Evolutionary conservation across 2,888 invertebrate genomes (phyloP).

Genomic region (Dynastes hyllus): DNA sequence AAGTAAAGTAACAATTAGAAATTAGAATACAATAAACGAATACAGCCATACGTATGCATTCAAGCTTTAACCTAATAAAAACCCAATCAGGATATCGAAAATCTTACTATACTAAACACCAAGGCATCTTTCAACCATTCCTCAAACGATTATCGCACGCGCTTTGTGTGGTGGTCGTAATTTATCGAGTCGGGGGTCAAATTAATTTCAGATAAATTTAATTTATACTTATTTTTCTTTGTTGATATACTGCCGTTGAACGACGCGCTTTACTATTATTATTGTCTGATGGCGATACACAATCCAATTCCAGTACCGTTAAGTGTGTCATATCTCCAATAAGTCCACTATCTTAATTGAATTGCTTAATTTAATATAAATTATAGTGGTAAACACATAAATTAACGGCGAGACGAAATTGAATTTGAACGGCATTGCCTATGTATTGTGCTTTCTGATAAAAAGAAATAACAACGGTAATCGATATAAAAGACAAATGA

Average conservation of each 20-base stretch:
- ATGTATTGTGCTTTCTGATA: constrained; percentile 10
- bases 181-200: constrained; percentile 46
- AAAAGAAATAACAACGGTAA: background rate
- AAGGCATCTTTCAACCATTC: background rate
- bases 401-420: constrained; percentile 25
- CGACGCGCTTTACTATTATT: constrained; percentile 24
- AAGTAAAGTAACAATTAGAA: too few relatives aligned
- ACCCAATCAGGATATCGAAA: too few relatives aligned
- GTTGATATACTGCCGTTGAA: constrained; percentile 28
- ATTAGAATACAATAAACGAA: too few relatives aligned
- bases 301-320: constrained; percentile 16
- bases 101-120: too few relatives aligned
- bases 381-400: constrained; percentile 50
- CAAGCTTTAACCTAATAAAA: too few relatives aligned
- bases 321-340: constrained; percentile 50
- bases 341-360: constrained; percentile 47
- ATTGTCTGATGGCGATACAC: constrained; percentile 30
- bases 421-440: constrained; percentile 18
- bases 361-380: constrained; percentile 52
- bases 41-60: too few relatives aligned
- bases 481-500: background rate
- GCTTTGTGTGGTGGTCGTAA: constrained; percentile 25
- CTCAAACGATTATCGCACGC: background rate
- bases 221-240: constrained; percentile 52
- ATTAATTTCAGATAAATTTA: constrained; percentile 55